Evolutionary conservation across 2,888 invertebrate species (phyloP).

Genomic region (Agelastica alni): DNA sequence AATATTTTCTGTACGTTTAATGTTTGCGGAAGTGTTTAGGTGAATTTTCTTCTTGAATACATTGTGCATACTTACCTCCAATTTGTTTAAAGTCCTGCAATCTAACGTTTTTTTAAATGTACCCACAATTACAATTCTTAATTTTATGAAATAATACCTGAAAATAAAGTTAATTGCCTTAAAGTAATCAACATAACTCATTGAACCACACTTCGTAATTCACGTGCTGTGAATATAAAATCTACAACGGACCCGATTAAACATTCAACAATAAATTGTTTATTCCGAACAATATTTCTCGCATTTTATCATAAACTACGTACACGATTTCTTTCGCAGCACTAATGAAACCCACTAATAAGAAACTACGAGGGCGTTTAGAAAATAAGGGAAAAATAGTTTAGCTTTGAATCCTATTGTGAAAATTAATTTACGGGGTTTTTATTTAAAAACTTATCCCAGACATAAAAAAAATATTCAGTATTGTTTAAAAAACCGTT

Average conservation of each 20-base stretch:
- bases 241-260: not conserved
- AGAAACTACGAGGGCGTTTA: not conserved
- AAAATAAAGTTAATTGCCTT: not conserved
- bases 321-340: not conserved
- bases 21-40: too few relatives aligned
- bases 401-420: too few relatives aligned
- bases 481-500: too few relatives aligned
- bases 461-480: too few relatives aligned
- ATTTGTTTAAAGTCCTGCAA: too few relatives aligned
- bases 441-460: too few relatives aligned
- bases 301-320: not conserved
- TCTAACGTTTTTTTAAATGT: not conserved
- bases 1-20: too few relatives aligned
- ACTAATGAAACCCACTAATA: not conserved
- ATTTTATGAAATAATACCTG: not conserved
- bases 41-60: too few relatives aligned
- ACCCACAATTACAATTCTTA: too few relatives aligned
- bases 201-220: not conserved
- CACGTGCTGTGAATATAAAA: not conserved
- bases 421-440: too few relatives aligned
- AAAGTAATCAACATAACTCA: slow-evolving; percentile 10
- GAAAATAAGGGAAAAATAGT: not conserved
- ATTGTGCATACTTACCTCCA: too few relatives aligned
- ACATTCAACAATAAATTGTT: slow-evolving; percentile 5
- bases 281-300: not conserved